These are phyloP conservation scores for Merops nubicus DNA, from an alignment of 2,113 vertebrate genomes.

Conservation along the genomic window DNA sequence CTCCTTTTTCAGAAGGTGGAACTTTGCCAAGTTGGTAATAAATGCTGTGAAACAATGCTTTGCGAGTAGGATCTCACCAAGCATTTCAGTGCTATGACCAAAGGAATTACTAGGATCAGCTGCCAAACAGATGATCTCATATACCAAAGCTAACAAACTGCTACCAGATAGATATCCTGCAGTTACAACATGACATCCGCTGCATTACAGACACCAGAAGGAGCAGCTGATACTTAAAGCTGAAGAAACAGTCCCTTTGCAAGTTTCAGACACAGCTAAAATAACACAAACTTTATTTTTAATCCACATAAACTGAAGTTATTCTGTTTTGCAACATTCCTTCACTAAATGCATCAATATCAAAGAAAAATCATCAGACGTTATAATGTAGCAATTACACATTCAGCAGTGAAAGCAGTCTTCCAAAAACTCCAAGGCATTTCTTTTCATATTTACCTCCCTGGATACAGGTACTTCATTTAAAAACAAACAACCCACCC, in stretches of 20 bases:
- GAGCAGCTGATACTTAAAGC: conserved; percentile 42
- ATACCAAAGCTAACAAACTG: conserved; percentile 55
- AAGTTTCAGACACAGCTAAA: conserved; percentile 14
- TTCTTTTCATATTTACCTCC: not conserved
- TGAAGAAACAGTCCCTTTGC: not conserved
- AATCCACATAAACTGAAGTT: not conserved
- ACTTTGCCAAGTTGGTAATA: conserved; percentile 54
- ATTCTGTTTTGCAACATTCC: not conserved
- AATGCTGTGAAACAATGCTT: conserved; percentile 46
- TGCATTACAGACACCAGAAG: conserved; percentile 47
- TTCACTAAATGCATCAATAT: not conserved
- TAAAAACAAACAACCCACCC: not conserved
- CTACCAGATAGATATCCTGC: conserved; percentile 48
- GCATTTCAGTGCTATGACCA: conserved; percentile 42
- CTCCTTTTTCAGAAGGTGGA: conserved; percentile 59
- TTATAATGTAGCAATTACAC: not conserved
- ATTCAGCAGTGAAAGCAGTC: not conserved
- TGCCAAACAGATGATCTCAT: conserved; percentile 70
- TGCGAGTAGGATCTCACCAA: conserved; percentile 49
- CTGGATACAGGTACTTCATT: not conserved
- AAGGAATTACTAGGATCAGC: conserved; percentile 57
- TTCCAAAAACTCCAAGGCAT: not conserved
- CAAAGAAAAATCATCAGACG: conserved; percentile 9
- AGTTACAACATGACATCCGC: conserved; percentile 48
- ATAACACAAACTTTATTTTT: not conserved